A percentile compares a stretch with the other conserved stretches of the same genome.
Evolutionary conservation across 1,140 invertebrate species (phyloP).

Genomic region (Drosophila repleta): DNA sequence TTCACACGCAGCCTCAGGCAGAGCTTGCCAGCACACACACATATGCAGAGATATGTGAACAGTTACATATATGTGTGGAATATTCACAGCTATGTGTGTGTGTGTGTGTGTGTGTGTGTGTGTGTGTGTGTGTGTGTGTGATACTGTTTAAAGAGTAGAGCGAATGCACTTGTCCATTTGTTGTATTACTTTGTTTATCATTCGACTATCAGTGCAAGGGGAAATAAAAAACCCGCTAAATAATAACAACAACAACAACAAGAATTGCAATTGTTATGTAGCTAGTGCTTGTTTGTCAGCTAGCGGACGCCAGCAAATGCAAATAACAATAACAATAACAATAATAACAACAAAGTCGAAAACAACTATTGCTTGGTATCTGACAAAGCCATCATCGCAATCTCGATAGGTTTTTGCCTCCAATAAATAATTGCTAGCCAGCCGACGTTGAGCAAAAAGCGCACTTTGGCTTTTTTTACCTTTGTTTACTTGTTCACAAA

Average conservation of each 20-base stretch:
- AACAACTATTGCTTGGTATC: constrained; percentile 12
- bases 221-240: not conserved
- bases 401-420: not conserved
- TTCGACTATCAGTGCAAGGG: constrained; percentile 13
- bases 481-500: too few species aligned
- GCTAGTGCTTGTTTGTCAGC: constrained; percentile 28
- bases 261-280: constrained; percentile 25
- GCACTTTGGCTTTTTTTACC: too few species aligned
- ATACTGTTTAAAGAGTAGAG: constrained; percentile 23
- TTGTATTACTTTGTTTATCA: constrained; percentile 37
- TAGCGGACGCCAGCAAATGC: constrained; percentile 15
- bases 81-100: not conserved
- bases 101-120: constrained; percentile 3
- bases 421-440: constrained; percentile 1
- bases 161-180: constrained; percentile 33
- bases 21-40: constrained; percentile 13
- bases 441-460: too few species aligned
- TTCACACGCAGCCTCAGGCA: constrained; percentile 52
- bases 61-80: not conserved
- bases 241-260: constrained; percentile 28
- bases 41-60: not conserved
- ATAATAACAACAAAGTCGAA: not conserved
- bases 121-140: not conserved
- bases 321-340: constrained; percentile 7
- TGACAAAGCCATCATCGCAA: not conserved